Percentiles rank a stretch among this genome's conserved stretches.
These are phyloP conservation scores for Eciton burchellii DNA, from an alignment of 1,140 invertebrate genomes.

Conservation along the genomic window DNA sequence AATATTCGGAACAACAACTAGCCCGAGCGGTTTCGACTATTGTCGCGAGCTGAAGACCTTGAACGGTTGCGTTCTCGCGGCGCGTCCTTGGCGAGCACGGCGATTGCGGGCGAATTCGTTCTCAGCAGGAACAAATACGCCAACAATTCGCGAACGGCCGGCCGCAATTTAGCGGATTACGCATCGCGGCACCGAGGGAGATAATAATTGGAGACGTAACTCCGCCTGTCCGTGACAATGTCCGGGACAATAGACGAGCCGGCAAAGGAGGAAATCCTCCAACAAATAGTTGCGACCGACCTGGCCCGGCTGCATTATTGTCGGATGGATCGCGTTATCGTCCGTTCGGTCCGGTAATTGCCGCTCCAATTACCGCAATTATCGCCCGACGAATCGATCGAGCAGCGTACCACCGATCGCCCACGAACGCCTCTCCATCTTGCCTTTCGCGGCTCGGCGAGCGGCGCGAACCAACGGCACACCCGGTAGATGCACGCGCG, in stretches of 20 bases:
- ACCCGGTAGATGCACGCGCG: conserved; percentile 54
- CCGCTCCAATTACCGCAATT: conserved; percentile 63
- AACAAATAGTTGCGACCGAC: conserved; percentile 55
- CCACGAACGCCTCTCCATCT: conserved; percentile 44
- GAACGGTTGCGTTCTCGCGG: conserved; percentile 13
- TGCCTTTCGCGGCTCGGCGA: conserved; percentile 52
- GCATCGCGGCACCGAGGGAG: conserved; percentile 38
- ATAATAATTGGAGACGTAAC: conserved; percentile 62
- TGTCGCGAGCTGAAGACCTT: background rate
- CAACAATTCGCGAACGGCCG: conserved; percentile 49
- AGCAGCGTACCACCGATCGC: no score
- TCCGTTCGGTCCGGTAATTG: conserved; percentile 54
- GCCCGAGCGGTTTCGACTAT: background rate
- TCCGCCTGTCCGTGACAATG: conserved; percentile 35
- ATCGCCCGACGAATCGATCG: conserved; percentile 59
- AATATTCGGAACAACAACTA: background rate
- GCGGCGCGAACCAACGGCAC: conserved; percentile 3
- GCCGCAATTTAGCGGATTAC: conserved; percentile 56
- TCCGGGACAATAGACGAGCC: conserved; percentile 47
- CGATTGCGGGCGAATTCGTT: conserved; percentile 17
- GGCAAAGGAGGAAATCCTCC: conserved; percentile 36
- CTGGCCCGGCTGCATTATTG: conserved; percentile 51
- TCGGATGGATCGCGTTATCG: conserved; percentile 54
- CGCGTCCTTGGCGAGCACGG: conserved; percentile 35
- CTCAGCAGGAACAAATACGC: conserved; percentile 51